phyloP scores from a whole-genome alignment of 2,797 vertebrate species.

The Propithecus deckenii region DNA sequence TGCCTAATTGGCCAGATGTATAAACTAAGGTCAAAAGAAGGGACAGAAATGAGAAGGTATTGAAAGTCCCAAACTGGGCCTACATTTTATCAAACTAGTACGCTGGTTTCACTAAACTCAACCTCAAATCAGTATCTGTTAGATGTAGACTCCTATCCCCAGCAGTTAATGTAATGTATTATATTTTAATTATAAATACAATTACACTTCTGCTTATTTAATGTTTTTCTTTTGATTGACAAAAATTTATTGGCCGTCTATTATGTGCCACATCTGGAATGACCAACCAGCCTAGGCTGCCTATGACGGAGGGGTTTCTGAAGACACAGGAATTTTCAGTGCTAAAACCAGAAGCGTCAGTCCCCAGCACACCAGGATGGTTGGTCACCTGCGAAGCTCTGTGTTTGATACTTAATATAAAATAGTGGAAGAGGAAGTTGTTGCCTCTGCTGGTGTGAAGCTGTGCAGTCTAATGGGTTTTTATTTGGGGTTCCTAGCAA shows the following conservation, averaged over 20 bases:
- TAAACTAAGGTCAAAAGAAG: conserved; percentile 40
- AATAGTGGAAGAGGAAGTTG: background rate
- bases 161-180: background rate
- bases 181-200: conserved; percentile 17
- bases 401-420: background rate
- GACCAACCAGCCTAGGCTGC: background rate
- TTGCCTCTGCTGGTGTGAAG: background rate
- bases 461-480: background rate
- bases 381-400: background rate
- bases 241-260: background rate
- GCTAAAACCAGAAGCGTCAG: background rate
- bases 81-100: background rate
- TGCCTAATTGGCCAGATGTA: background rate
- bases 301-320: background rate
- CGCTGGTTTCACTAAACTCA: background rate
- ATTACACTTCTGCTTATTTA: background rate
- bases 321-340: background rate
- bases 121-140: background rate
- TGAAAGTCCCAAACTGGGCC: background rate
- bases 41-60: background rate
- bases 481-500: background rate
- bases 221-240: background rate
- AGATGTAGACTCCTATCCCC: background rate
- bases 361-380: background rate
- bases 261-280: background rate